Base-by-base conservation (phyloP, 2,113 vertebrate genomes). In the Leptobrachium leishanense region DNA sequence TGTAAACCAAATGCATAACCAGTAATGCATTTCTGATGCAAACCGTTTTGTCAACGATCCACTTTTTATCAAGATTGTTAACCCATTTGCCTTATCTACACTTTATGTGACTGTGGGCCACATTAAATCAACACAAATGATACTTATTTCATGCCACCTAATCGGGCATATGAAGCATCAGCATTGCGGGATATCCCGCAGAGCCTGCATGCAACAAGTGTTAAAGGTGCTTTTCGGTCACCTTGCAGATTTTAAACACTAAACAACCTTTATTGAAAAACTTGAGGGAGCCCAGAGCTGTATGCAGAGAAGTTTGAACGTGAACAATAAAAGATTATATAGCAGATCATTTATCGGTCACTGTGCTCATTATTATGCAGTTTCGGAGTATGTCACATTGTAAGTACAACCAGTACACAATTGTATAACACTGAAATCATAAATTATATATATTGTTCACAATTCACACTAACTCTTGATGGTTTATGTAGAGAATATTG, bases 11-110 rank as follows among this genome's bases (percentile, higher is more conserved):
- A 31, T 31, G 20, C 46, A 8, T 50, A 50, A 4, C 1, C 8
- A 65, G 2, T 65, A 39, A 40, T 40, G 63, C 63, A 65, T 20
- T 65, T 20, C 63, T 40, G 13, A 5, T 3, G 31, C 5, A 63
- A 2, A 13, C 20, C 20, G 20, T 31, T 31, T 31, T 31, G 20
- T 31, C 20, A 31, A 31, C 20, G 20, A 31, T 39, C 46, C 6
- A 41, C 12, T 63, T 8, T 46, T 46, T 63, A n/a, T 50, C 69
- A 64, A 59, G 43, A 65, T 53, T 41, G 44, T 70, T 13, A 62
- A 79, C 68, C 43, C 40, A 54, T 46, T 78, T 72, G 76, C 76
- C 76, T 79, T 79, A 79, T 7, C 15, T 43, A 2, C 11, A 5
- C 76, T 31, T n/a, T 8, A 64, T 53, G 12, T 50, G 67, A 71